Conservation (phyloP, 2,113 vertebrate genomes). For the Potamarius usumacintae region DNA sequence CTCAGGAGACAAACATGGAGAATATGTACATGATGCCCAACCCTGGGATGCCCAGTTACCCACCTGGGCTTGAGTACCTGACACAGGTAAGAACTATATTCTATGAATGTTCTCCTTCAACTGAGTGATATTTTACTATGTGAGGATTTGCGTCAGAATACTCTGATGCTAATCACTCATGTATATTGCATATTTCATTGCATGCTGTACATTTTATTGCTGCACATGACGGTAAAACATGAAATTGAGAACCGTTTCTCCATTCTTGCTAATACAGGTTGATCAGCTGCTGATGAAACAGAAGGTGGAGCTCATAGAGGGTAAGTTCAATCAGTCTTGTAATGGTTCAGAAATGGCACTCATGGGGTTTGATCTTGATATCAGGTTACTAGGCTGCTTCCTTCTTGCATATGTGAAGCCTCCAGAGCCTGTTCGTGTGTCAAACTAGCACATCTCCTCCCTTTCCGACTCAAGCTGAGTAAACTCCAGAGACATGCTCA, state of each 20-base stretch:
- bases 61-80: constrained; percentile 75
- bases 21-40: constrained; percentile 71
- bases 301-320: constrained; percentile 92
- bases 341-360: background rate
- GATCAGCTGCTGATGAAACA: constrained; percentile 95
- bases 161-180: background rate
- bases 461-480: background rate
- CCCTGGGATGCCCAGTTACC: constrained; percentile 69
- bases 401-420: background rate
- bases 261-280: constrained; percentile 75
- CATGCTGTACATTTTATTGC: background rate
- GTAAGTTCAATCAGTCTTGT: constrained; percentile 66
- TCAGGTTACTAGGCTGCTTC: background rate
- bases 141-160: background rate
- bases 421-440: background rate
- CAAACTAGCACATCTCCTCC: background rate
- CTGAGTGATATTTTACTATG: background rate
- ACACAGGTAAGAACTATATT: constrained; percentile 64
- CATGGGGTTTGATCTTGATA: background rate
- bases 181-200: background rate
- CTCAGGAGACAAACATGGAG: constrained; percentile 32
- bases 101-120: background rate
- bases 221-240: background rate
- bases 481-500: background rate
- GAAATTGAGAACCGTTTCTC: background rate